These are phyloP conservation scores for Pongo abelii DNA, from an alignment of 2,113 vertebrate genomes.

Conservation along the genomic window DNA sequence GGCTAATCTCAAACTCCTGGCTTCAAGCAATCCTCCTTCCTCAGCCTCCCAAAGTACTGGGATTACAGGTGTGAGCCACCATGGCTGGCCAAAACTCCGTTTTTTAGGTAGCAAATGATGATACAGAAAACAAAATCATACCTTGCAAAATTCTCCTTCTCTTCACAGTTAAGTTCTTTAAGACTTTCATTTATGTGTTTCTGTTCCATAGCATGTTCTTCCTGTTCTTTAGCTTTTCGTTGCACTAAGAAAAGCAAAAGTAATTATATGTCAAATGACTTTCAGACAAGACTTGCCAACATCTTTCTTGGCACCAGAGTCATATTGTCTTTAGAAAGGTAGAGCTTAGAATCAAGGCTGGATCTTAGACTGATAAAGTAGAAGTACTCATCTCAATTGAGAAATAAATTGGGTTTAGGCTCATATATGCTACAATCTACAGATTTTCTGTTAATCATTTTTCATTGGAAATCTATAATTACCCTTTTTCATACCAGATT, in stretches of 20 bases:
- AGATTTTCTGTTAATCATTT: neutral
- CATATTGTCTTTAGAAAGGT: neutral
- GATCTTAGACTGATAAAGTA: neutral
- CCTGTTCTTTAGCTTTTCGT: constrained; percentile 83
- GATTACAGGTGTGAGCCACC: too few species aligned
- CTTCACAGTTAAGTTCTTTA: constrained; percentile 80
- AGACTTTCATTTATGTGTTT: constrained; percentile 81
- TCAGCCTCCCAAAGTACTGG: too few species aligned
- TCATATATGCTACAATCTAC: neutral
- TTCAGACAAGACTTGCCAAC: neutral
- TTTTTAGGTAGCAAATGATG: neutral
- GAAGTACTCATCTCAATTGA: neutral
- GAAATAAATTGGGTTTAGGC: neutral
- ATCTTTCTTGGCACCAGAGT: neutral
- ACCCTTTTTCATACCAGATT: neutral
- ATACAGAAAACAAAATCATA: constrained; percentile 51
- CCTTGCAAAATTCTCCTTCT: constrained; percentile 84
- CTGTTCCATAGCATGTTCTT: constrained; percentile 82
- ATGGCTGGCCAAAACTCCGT: too few species aligned
- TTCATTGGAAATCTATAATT: neutral
- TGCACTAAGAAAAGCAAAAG: constrained; percentile 81
- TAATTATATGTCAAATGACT: constrained; percentile 5
- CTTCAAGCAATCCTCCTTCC: too few species aligned
- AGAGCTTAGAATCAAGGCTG: neutral
- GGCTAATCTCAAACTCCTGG: too few species aligned